Conservation (phyloP, 2,113 vertebrate species). For the Illadopsis cleaveri region DNA sequence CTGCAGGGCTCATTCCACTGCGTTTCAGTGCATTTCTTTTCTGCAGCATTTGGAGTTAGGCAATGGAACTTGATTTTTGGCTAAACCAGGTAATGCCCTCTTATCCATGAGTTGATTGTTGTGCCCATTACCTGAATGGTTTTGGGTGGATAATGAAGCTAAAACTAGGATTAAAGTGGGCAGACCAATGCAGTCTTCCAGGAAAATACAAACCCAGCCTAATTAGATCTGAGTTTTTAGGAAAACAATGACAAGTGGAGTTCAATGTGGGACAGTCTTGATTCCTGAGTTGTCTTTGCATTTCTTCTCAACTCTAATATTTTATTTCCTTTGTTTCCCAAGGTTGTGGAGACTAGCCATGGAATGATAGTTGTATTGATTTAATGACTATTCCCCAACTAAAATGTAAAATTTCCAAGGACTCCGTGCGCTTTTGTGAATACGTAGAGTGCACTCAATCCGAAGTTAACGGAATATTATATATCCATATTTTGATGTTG, state of each 20-base stretch:
- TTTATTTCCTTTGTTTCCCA: not conserved
- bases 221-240: not conserved
- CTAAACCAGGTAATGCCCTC: not conserved
- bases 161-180: not conserved
- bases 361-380: not conserved
- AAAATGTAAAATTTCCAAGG: not conserved
- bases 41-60: not conserved
- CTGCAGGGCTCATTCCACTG: not conserved
- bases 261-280: not conserved
- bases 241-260: not conserved
- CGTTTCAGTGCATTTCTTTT: not conserved
- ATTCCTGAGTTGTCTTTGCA: not conserved
- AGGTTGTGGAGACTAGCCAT: not conserved
- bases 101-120: not conserved
- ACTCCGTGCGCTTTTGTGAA: not conserved
- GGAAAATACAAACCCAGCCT: accelerated
- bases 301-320: not conserved
- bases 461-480: not conserved
- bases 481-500: not conserved
- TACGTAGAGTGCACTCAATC: not conserved
- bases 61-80: not conserved
- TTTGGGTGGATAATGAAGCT: not conserved
- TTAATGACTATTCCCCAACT: not conserved
- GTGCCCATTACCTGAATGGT: no score
- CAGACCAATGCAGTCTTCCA: not conserved